Conservation (phyloP, 1,140 invertebrate genomes). For the Drosophila repletoides region DNA sequence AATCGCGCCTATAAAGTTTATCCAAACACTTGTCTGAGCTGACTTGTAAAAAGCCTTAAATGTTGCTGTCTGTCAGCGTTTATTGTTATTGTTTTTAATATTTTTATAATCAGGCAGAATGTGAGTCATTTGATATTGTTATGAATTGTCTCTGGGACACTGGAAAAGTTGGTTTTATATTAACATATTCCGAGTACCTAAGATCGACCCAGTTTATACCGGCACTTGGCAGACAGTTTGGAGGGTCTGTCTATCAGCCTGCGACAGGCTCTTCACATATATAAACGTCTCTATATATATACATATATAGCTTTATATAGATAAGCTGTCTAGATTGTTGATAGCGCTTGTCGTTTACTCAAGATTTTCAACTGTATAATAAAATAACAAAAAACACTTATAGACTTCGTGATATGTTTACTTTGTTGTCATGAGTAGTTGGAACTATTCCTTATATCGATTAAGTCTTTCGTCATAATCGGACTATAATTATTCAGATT, state of each 20-base stretch:
- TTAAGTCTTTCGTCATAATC: too few relatives aligned
- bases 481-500: too few relatives aligned
- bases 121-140: slow-evolving; percentile 30
- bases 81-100: background rate
- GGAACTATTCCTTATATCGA: too few relatives aligned
- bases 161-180: slow-evolving; percentile 7
- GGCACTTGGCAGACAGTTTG: slow-evolving; percentile 53
- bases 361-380: slow-evolving; percentile 11
- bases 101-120: background rate
- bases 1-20: slow-evolving; percentile 21
- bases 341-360: slow-evolving; percentile 27
- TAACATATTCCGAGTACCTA: slow-evolving; percentile 8
- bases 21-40: slow-evolving; percentile 14
- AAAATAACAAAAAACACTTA: slow-evolving; percentile 10
- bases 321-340: slow-evolving; percentile 31
- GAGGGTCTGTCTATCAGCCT: slow-evolving; percentile 34
- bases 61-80: background rate
- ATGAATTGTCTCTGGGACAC: background rate
- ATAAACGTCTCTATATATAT: slow-evolving; percentile 1
- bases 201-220: slow-evolving; percentile 55
- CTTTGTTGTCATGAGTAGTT: too few relatives aligned
- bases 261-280: slow-evolving; percentile 2
- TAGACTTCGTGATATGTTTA: background rate
- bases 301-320: slow-evolving; percentile 5
- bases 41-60: background rate